Base-by-base conservation (phyloP, 2,888 invertebrate species). In the Gymnosoma rotundatum region DNA sequence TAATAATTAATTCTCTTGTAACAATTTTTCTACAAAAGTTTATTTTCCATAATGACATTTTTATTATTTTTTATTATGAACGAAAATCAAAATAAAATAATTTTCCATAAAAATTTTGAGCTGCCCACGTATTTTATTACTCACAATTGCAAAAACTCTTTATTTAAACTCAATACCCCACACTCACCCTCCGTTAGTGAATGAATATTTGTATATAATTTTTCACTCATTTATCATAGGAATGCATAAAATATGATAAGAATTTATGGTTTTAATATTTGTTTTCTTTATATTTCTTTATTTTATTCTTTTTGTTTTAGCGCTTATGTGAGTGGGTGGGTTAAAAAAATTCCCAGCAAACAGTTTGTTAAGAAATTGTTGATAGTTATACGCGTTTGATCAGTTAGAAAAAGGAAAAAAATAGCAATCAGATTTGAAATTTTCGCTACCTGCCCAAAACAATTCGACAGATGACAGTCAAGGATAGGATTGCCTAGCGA, bases 181-280 rank as follows among this genome's bases (percentile, higher is more conserved):
- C 18, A 1, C 18, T 50, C 9, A 20, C 36, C 36, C 32, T 64
- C n/a, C 36, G 20, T 54, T n/a, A n/a, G 18, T 21, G 18, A 20
- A 12, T 58, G 38, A 67, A 67, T 25, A 72, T 58, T 81, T 88
- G 86, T 89, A 88, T 89, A 88, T 89, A 89, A 87, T 90, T 90
- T 89, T 90, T 89, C 89, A 90, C 88, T 89, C 89, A 92, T 92
- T 92, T 92, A 92, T 92, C 92, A 90, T 88, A 88, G 88, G 88
- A 89, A 89, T 90, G 90, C 90, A 90, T 89, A 89, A 90, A 84
- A 88, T 88, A 88, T 88, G 89, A 90, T 90, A 89, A 89, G 88
- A 89, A 89, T 90, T 89, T 89, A 89, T 89, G 88, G 86, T 69
- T 76, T 78, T 75, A 72, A 69, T 80, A 61, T 45, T 45, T 74